Base-by-base conservation (phyloP, 2,113 vertebrate genomes). In the Pogona vitticeps region DNA sequence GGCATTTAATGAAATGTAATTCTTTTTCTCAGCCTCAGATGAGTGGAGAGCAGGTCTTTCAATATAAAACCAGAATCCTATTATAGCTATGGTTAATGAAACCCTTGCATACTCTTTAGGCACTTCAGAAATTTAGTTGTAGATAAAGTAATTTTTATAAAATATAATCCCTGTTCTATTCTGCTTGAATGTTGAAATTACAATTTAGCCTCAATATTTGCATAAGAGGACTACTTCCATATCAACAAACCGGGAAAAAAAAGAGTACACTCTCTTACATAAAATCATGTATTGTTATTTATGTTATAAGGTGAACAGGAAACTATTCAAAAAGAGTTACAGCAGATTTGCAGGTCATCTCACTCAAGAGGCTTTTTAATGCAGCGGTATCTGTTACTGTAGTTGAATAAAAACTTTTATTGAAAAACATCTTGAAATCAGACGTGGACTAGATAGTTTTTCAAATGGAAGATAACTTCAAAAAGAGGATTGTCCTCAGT, bases 121-220 rank as follows among this genome's bases (percentile, higher is more conserved):
- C 40, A 23, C 59, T n/a, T 82, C 56, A 80, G 31, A 83, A 90
- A 93, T 76, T 40, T 86, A 75, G 9, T 28, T 46, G 65, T 40
- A 15, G 70, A 61, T 31, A 78, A 78, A 52, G 82, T 17, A 82
- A 13, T 59, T 81, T n/a, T 8, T 36, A 1, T 58, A 33, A 38
- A 52, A 31, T 79, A 6, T 28, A 86, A 38, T 15, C 68, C 46
- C 83, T 0, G 59, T 9, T 65, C 13, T 82, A 18, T 83, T 82
- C 80, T 33, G 40, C 20, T 82, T 17, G 26, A 56, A 70, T 71
- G 36, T 52, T 71, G 31, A 21, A 52, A 26, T 26, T 46, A 33
- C 58, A 59, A 10, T 68, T 40, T 63, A 80, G 10, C 33, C 36
- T 40, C 5, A 52, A 52, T 52, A 10, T 52, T 52, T 52, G 46